Base-by-base conservation (phyloP, 92 coral and sea anemone genomes). In the Blastomussa wellsi region DNA sequence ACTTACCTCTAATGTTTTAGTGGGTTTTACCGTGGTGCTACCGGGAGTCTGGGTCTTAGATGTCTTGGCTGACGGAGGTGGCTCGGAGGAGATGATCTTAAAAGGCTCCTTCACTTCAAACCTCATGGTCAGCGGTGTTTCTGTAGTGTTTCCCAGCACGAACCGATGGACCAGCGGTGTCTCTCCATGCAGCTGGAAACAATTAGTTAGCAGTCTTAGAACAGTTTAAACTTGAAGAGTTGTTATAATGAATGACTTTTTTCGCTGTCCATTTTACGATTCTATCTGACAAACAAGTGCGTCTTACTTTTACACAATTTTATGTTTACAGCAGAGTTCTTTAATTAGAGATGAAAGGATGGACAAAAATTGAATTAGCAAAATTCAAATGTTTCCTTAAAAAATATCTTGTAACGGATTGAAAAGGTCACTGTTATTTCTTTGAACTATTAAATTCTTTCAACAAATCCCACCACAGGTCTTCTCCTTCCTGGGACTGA, bases 61-160 rank as follows among this genome's bases (percentile, higher is more conserved):
- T 7, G 95, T 80, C 78, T 94, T 94, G 74, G 94, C 97, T 16
- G 99, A 94, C 17, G 95, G 94, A 11, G 98, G 95, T 7, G 98
- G 89, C 47, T 90, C 98, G n/a, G 93, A 86, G 59, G 94, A 87
- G 11, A 91, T 47, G 10, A 96, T 52, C 41, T 81, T 84, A 86
- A 96, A 96, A 64, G 99, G 98, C 0, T 89, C 78, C 29, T 83
- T 74, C 38, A 90, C 94, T 64, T 85, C 87, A 28, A 94, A 74
- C 2, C 79, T 65, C 82, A 94, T 83, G 78, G 92, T 85, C 91
- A 96, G 93, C 77, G 95, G 86, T 26, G 98, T 95, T 72, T 94
- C 93, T n/a, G 97, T 92, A 84, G 99, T 93, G 88, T 94, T 96
- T 37, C 84, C 78, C 65, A 96, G 53, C 62, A 94, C 86, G 70